phyloP scores from a whole-genome alignment of 2,113 vertebrate genomes.

The Anolis carolinensis region DNA sequence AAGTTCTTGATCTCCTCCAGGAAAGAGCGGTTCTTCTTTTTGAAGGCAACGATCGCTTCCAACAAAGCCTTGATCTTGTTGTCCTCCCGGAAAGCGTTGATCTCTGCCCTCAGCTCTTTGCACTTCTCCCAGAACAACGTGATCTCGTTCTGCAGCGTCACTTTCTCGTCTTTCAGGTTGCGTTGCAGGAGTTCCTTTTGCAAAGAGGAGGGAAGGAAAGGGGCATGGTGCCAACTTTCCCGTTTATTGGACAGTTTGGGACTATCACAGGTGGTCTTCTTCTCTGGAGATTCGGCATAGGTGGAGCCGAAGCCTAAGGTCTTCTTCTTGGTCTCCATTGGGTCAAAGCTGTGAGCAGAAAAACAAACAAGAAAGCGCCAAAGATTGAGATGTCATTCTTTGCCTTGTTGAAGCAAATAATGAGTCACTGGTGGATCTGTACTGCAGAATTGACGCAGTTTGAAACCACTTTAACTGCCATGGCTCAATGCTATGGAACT shows the following conservation, averaged over 20 bases:
- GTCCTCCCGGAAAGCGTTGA: constrained; percentile 42
- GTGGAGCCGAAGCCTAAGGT: neutral
- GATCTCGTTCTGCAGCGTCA: neutral
- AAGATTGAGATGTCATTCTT: too few relatives aligned
- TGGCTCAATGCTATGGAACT: too few relatives aligned
- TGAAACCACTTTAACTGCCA: too few relatives aligned
- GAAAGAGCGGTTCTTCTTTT: constrained; percentile 4
- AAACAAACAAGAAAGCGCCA: neutral
- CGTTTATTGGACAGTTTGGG: neutral
- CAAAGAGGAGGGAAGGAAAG: neutral
- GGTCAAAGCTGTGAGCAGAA: neutral
- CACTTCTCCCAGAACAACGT: constrained; percentile 16
- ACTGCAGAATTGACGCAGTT: too few relatives aligned
- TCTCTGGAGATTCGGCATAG: neutral
- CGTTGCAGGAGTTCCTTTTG: neutral
- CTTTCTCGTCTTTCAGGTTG: constrained; percentile 32
- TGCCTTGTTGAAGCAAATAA: too few relatives aligned
- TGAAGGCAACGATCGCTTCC: constrained; percentile 27
- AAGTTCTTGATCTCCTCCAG: constrained; percentile 22
- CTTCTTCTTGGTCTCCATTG: constrained; percentile 13
- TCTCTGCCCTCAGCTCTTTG: neutral
- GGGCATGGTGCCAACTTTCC: constrained; percentile 17
- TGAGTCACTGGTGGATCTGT: too few relatives aligned
- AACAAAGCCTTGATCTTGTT: constrained; percentile 19
- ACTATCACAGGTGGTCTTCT: neutral